These are phyloP conservation scores for Cromileptes altivelis DNA, from an alignment of 2,113 vertebrate genomes.

Conservation along the genomic window DNA sequence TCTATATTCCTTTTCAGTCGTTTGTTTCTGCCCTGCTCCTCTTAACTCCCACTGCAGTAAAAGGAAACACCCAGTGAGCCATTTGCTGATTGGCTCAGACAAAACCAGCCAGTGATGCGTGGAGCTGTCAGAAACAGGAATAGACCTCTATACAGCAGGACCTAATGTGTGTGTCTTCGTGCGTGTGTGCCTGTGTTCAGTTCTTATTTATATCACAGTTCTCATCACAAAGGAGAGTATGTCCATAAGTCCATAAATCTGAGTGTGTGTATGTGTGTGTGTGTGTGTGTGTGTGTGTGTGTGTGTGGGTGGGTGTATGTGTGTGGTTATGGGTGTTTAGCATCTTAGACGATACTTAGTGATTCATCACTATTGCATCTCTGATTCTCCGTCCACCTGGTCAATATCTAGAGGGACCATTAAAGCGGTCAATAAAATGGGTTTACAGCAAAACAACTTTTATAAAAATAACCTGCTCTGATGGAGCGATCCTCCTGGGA, in stretches of 20 bases:
- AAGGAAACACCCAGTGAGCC: conserved; percentile 67
- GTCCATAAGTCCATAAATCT: background rate
- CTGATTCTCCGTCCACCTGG: background rate
- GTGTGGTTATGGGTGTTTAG: background rate
- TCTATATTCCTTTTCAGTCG: conserved; percentile 41
- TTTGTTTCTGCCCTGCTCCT: conserved; percentile 23
- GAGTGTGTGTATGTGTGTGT: background rate
- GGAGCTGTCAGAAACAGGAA: conserved; percentile 60
- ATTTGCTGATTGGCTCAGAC: conserved; percentile 70
- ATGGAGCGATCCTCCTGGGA: background rate
- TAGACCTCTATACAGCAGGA: conserved; percentile 29
- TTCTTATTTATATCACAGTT: conserved; percentile 12
- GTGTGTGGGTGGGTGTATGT: background rate
- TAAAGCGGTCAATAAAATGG: background rate
- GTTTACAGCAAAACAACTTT: background rate
- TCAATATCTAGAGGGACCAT: background rate
- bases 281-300: background rate
- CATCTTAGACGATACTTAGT: background rate
- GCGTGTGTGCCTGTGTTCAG: conserved; percentile 1
- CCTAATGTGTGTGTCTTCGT: background rate
- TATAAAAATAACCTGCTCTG: background rate
- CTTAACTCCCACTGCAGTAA: conserved; percentile 60
- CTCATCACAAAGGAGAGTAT: conserved; percentile 13
- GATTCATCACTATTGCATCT: background rate
- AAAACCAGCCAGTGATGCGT: conserved; percentile 65